These are phyloP conservation scores for Saturnia pavonia DNA, from an alignment of 2,888 invertebrate species.

Conservation along the genomic window DNA sequence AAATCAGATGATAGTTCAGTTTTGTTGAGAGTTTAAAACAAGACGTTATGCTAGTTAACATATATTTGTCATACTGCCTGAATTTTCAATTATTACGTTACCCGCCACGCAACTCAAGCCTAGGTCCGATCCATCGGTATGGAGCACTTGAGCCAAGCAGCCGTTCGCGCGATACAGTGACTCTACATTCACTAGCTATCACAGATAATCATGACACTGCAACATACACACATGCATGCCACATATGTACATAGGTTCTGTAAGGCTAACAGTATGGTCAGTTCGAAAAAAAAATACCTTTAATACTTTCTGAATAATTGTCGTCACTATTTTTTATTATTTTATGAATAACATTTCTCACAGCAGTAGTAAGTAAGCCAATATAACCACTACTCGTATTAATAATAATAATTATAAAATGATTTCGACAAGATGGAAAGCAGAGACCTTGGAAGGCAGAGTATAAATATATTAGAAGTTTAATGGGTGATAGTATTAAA, in stretches of 20 bases:
- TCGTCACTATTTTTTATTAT: background rate
- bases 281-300: too few species aligned
- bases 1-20: background rate
- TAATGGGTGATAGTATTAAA: slow-evolving; percentile 27
- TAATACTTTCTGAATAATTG: background rate
- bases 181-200: too few species aligned
- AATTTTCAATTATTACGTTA: too few species aligned
- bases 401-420: background rate
- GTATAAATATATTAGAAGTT: background rate
- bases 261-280: too few species aligned
- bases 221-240: too few species aligned
- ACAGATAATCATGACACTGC: too few species aligned
- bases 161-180: too few species aligned
- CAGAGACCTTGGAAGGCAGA: background rate
- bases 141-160: too few species aligned
- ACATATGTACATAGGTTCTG: too few species aligned
- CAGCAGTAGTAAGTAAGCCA: background rate
- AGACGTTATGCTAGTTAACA: background rate
- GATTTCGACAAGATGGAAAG: background rate
- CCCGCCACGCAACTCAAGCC: too few species aligned
- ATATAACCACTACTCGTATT: background rate
- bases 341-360: background rate
- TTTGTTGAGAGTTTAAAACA: background rate
- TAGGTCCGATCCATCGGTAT: too few species aligned
- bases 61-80: background rate